A percentile compares a stretch with the other conserved stretches of the same genome.
Conservation (phyloP, 2,888 invertebrate genomes). For the Agriopis marginaria region DNA sequence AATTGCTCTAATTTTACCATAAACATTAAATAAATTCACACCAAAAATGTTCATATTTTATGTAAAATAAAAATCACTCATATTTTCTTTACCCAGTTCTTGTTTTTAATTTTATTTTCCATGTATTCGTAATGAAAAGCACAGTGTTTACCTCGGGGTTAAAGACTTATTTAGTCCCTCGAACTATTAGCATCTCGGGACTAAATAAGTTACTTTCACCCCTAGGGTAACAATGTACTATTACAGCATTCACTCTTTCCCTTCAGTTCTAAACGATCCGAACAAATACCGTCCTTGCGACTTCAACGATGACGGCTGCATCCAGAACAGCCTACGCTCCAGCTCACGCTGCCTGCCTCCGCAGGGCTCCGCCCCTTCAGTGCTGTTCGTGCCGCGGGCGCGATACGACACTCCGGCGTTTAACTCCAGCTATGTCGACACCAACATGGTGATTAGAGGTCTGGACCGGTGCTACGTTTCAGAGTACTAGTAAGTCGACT, state of each 20-base stretch:
- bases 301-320: slow-evolving; percentile 55
- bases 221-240: too few species aligned
- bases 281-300: slow-evolving; percentile 61
- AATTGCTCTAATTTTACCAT: too few species aligned
- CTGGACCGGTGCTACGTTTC: slow-evolving; percentile 65
- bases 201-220: too few species aligned
- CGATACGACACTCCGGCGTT: slow-evolving; percentile 66
- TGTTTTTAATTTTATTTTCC: too few species aligned
- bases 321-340: slow-evolving; percentile 59
- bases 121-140: too few species aligned
- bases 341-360: slow-evolving; percentile 64
- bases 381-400: slow-evolving; percentile 51
- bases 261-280: background rate
- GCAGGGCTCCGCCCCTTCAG: slow-evolving; percentile 49
- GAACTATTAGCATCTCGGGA: too few species aligned
- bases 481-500: slow-evolving; percentile 68
- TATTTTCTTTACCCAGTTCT: too few species aligned
- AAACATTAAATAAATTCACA: too few species aligned
- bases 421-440: slow-evolving; percentile 68
- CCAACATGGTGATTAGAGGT: slow-evolving; percentile 59
- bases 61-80: too few species aligned
- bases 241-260: background rate
- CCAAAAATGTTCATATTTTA: too few species aligned
- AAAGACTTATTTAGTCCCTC: too few species aligned
- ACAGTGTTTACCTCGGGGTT: too few species aligned